phyloP scores from a whole-genome alignment of 1,140 invertebrate genomes.

The Caenorhabditis remanei region DNA sequence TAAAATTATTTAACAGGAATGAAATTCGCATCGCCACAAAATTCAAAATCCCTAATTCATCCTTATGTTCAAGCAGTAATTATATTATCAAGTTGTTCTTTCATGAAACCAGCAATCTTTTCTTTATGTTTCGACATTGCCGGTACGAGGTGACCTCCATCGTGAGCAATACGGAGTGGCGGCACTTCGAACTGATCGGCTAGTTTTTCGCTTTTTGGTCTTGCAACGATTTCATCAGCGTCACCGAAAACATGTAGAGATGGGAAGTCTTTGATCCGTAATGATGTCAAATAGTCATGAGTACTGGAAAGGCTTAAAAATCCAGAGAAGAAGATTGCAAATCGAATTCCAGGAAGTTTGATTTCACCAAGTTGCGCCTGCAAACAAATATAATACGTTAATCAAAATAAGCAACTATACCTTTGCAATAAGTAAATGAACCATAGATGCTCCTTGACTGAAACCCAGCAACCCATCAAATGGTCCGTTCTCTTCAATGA shows the following conservation, averaged over 20 bases:
- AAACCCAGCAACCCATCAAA: conserved; percentile 60
- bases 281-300: conserved; percentile 18
- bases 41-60: not conserved
- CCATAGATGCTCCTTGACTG: conserved; percentile 63
- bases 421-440: conserved; percentile 60
- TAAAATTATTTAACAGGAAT: not conserved
- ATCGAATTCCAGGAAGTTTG: conserved; percentile 39
- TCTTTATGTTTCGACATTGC: conserved; percentile 43
- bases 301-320: conserved; percentile 55
- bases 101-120: not conserved
- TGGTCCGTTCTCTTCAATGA: conserved; percentile 53
- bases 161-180: conserved; percentile 34
- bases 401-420: not conserved
- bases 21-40: not conserved
- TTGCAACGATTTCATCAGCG: conserved; percentile 51
- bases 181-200: not conserved
- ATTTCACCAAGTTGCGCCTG: conserved; percentile 20
- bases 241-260: conserved; percentile 57
- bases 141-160: conserved; percentile 59
- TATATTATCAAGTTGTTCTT: not conserved
- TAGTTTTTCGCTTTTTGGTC: conserved; percentile 45
- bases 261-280: conserved; percentile 29
- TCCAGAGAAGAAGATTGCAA: conserved; percentile 61
- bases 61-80: not conserved
- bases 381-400: not conserved